Evolutionary conservation across 1,140 invertebrate genomes (phyloP).

Genomic region (Brachionus rubens): DNA sequence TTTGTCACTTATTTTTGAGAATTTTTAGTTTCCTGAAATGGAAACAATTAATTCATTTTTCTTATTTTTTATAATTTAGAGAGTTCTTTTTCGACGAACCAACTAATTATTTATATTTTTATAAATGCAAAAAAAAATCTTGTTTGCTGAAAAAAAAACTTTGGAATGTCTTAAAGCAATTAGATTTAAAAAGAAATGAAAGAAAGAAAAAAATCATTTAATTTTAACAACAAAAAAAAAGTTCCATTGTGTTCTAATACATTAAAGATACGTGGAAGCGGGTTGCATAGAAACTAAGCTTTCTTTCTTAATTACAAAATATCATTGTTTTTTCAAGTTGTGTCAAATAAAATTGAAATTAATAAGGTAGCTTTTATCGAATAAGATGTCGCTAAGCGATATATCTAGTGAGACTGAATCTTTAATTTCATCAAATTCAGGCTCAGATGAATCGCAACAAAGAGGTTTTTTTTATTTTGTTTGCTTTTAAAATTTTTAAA

Average conservation of each 20-base stretch:
- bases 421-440: neutral
- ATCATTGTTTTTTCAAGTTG: neutral
- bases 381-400: conserved; percentile 9
- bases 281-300: conserved; percentile 23
- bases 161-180: no score
- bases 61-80: neutral
- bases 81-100: neutral
- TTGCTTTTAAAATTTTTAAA: neutral
- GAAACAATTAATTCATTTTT: neutral
- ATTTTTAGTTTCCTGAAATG: conserved; percentile 23
- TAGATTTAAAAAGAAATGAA: neutral
- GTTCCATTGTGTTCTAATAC: conserved; percentile 15
- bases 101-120: no score
- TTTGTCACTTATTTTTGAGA: no score
- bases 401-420: neutral
- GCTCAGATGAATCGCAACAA: neutral
- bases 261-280: neutral
- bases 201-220: neutral
- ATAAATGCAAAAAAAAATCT: no score
- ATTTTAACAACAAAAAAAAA: neutral
- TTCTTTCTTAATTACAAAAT: neutral
- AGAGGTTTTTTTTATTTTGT: no score
- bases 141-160: no score
- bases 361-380: neutral
- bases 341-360: neutral